These are phyloP conservation scores for Pristionchus entomophagus DNA, from an alignment of 2,888 invertebrate species.

Conservation along the genomic window DNA sequence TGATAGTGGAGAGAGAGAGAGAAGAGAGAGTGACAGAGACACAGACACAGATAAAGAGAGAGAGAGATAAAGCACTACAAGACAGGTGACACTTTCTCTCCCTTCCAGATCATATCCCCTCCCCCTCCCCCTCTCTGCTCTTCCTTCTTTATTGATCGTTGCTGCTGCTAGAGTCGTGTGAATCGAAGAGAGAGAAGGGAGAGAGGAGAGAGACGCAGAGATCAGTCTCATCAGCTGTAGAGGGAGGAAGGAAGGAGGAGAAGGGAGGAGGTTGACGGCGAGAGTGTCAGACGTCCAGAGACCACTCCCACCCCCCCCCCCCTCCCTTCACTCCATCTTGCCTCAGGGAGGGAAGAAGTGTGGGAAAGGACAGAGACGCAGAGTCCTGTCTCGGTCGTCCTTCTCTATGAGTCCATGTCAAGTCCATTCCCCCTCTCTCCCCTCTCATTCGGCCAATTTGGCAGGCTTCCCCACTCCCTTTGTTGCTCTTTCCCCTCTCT, in stretches of 20 bases:
- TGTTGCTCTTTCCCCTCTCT: not conserved
- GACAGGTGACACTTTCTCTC: conserved; percentile 24
- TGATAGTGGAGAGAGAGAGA: conserved; percentile 46
- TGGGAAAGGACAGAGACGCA: conserved; percentile 39
- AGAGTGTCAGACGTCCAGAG: conserved; percentile 48
- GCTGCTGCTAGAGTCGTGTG: not conserved
- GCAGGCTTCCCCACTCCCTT: not conserved
- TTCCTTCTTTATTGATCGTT: conserved; percentile 24
- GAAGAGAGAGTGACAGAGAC: conserved; percentile 2
- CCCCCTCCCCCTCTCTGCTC: not conserved
- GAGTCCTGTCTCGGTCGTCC: conserved; percentile 28
- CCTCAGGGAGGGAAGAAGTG: not conserved
- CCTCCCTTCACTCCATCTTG: not conserved
- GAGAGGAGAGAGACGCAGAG: conserved; percentile 19
- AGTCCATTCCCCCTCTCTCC: conserved; percentile 9
- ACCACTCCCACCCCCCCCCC: not conserved
- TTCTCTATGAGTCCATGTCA: not conserved
- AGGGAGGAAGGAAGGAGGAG: conserved; percentile 50
- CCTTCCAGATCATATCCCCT: conserved; percentile 15
- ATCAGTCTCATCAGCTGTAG: conserved; percentile 50
- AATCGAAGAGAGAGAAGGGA: conserved; percentile 29
- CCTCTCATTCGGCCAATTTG: conserved; percentile 39
- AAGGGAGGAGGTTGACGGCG: conserved; percentile 45
- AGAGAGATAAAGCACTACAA: conserved; percentile 15
- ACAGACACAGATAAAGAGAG: conserved; percentile 1